Percentiles rank a stretch among this genome's conserved stretches.
These are phyloP conservation scores for Mormyrus proboscirostris DNA, from an alignment of 2,797 vertebrate species.

Conservation along the genomic window DNA sequence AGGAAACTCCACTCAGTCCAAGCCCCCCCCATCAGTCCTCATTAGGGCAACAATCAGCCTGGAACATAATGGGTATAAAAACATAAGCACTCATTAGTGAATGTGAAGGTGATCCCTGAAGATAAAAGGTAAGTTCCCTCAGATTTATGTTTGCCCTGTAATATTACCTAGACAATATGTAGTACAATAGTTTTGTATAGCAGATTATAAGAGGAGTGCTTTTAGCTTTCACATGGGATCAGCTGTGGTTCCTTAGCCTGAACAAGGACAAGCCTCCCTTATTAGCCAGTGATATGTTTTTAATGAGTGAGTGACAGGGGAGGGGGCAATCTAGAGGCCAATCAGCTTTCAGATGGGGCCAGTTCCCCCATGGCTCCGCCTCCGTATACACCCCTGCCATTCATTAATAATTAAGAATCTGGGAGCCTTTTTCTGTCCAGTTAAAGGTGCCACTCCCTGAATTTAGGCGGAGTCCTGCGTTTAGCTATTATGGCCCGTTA, in stretches of 20 bases:
- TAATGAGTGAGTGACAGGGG: background rate
- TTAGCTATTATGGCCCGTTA: background rate
- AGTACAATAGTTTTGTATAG: background rate
- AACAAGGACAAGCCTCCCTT: background rate
- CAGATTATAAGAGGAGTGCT: background rate
- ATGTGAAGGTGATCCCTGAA: background rate
- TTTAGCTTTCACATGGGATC: background rate
- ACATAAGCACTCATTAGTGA: background rate
- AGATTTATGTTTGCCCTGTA: background rate
- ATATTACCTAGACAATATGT: background rate
- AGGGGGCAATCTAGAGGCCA: background rate
- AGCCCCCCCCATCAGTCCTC: background rate
- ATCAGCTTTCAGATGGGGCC: background rate
- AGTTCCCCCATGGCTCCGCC: background rate
- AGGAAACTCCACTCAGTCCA: slow-evolving; percentile 52
- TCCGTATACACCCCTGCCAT: background rate
- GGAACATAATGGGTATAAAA: background rate
- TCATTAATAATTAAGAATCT: background rate
- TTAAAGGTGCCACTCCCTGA: background rate
- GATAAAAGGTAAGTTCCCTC: background rate
- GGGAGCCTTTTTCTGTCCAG: background rate
- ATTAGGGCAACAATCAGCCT: background rate
- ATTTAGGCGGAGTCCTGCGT: background rate
- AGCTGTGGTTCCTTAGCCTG: background rate
- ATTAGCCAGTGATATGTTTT: background rate